Conservation (phyloP, 23 tunicate species). For the Styela plicata region DNA sequence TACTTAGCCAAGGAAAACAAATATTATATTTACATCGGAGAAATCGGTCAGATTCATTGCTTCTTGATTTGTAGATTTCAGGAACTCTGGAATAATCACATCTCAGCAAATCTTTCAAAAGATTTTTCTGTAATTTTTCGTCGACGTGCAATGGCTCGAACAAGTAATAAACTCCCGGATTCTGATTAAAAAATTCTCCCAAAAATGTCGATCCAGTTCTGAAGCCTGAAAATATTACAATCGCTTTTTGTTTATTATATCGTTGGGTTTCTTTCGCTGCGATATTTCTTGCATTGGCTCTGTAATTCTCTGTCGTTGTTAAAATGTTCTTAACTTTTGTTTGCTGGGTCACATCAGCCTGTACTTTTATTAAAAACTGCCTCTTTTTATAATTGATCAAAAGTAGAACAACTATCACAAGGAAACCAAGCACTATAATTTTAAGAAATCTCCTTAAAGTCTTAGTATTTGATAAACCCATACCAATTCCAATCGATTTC, state of each 20-base stretch:
- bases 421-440: no score
- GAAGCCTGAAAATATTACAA: conserved; percentile 31
- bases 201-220: conserved; percentile 55
- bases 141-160: conserved; percentile 38
- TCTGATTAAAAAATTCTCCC: conserved; percentile 47
- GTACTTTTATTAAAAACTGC: no score
- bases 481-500: no score
- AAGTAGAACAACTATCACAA: no score
- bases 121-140: background rate
- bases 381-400: no score
- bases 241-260: conserved; percentile 33
- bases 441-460: no score
- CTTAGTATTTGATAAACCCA: no score
- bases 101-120: conserved; percentile 24
- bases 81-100: background rate
- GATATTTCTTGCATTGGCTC: no score
- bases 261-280: no score
- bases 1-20: conserved; percentile 24
- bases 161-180: conserved; percentile 39
- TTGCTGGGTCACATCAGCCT: no score
- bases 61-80: background rate
- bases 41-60: conserved; percentile 12
- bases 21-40: conserved; percentile 13
- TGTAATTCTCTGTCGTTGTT: no score
- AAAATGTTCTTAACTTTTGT: no score